These are phyloP conservation scores for Pollimyrus isidori DNA, from an alignment of 2,113 vertebrate species.

Conservation along the genomic window DNA sequence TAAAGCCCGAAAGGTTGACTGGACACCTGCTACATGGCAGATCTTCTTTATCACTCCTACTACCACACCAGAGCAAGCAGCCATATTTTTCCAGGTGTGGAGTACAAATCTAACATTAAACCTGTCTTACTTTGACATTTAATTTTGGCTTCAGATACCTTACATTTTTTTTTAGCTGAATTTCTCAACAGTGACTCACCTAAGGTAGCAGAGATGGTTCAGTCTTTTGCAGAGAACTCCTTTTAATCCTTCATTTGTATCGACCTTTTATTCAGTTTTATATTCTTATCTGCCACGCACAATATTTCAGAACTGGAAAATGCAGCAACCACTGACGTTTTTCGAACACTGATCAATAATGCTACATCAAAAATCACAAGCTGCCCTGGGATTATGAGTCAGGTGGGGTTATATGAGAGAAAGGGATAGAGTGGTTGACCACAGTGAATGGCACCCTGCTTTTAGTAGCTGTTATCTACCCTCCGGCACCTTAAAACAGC, in stretches of 20 bases:
- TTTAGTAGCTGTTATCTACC: background rate
- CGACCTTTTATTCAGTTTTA: background rate
- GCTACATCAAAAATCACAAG: background rate
- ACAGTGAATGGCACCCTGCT: background rate
- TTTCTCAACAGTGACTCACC: background rate
- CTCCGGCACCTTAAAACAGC: background rate
- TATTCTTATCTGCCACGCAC: background rate
- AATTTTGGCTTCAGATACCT: background rate
- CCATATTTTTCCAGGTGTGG: slow-evolving; percentile 8
- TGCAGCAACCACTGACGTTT: background rate
- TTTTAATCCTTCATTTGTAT: background rate
- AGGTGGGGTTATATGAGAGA: background rate
- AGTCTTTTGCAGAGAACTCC: background rate
- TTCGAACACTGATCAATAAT: slow-evolving; percentile 2
- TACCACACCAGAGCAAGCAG: background rate
- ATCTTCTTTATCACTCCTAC: background rate
- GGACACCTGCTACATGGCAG: background rate
- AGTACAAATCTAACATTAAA: slow-evolving; percentile 19
- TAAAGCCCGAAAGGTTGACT: background rate
- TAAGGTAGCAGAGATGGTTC: background rate
- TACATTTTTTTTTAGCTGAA: background rate
- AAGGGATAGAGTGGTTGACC: background rate
- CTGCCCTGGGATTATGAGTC: background rate
- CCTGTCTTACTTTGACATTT: background rate
- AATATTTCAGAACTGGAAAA: background rate